Evolutionary conservation across 2,888 invertebrate genomes (phyloP).

Genomic region (Aphodius sticticus): DNA sequence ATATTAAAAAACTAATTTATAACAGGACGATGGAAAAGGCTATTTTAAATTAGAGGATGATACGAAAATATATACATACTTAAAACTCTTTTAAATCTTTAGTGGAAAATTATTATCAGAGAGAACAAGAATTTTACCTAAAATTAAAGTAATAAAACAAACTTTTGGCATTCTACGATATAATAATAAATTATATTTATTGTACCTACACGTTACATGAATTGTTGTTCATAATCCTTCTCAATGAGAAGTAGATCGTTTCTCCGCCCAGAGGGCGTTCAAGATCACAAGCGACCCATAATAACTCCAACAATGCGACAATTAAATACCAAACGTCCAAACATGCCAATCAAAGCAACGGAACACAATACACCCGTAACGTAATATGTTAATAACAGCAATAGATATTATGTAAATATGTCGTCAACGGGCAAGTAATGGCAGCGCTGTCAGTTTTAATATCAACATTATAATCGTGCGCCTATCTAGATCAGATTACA

Average conservation of each 20-base stretch:
- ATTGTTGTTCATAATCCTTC: neutral
- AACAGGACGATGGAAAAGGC: neutral
- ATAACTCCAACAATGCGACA: neutral
- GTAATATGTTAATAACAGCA: neutral
- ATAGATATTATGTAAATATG: slow-evolving; percentile 4
- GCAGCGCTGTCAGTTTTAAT: slow-evolving; percentile 15
- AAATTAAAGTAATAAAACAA: too few relatives aligned
- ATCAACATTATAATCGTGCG: slow-evolving; percentile 21
- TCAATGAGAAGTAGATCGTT: neutral
- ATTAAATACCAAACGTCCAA: slow-evolving; percentile 4
- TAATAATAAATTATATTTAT: too few relatives aligned
- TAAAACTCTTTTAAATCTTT: neutral
- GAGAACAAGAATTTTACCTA: too few relatives aligned
- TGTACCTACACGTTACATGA: too few relatives aligned
- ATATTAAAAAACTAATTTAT: slow-evolving; percentile 4
- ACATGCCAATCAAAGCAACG: neutral
- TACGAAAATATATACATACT: neutral
- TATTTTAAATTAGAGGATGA: neutral
- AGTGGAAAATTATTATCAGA: neutral
- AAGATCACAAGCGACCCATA: neutral
- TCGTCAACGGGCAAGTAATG: neutral
- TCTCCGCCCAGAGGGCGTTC: neutral
- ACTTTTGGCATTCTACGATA: too few relatives aligned
- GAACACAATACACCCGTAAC: neutral
- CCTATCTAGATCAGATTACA: slow-evolving; percentile 29